Percentiles rank a stretch among this genome's conserved stretches.
Conservation (phyloP, 2,797 vertebrate species). For the Enteromius radiatus region DNA sequence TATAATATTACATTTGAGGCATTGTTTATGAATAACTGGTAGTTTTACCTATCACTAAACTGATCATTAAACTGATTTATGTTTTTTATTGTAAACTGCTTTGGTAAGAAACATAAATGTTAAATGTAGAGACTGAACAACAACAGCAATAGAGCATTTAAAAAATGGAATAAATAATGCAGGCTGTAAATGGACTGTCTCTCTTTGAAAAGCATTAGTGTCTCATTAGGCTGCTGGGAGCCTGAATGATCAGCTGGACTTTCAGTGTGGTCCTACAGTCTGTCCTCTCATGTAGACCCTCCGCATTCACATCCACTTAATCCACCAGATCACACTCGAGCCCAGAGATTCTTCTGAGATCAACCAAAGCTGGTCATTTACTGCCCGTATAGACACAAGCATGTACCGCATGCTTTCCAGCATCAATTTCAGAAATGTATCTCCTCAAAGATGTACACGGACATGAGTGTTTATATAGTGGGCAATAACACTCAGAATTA, state of each 20-base stretch:
- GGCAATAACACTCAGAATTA: too few relatives aligned
- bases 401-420: neutral
- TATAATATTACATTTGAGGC: neutral
- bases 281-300: constrained; percentile 10
- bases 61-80: neutral
- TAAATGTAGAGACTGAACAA: neutral
- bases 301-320: neutral
- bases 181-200: neutral
- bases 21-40: neutral
- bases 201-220: constrained; percentile 10
- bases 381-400: neutral
- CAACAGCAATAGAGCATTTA: neutral
- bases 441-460: neutral
- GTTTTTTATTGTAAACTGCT: neutral
- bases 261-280: constrained; percentile 14
- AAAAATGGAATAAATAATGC: constrained; percentile 4
- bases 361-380: constrained; percentile 5
- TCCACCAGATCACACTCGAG: constrained; percentile 8
- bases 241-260: constrained; percentile 4
- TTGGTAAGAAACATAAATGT: neutral
- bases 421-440: neutral
- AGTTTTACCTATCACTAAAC: neutral
- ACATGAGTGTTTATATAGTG: neutral
- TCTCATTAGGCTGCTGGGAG: constrained; percentile 9
- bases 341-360: constrained; percentile 5